phyloP scores from a whole-genome alignment of 2,888 invertebrate species.

The Parnassius glacialis region DNA sequence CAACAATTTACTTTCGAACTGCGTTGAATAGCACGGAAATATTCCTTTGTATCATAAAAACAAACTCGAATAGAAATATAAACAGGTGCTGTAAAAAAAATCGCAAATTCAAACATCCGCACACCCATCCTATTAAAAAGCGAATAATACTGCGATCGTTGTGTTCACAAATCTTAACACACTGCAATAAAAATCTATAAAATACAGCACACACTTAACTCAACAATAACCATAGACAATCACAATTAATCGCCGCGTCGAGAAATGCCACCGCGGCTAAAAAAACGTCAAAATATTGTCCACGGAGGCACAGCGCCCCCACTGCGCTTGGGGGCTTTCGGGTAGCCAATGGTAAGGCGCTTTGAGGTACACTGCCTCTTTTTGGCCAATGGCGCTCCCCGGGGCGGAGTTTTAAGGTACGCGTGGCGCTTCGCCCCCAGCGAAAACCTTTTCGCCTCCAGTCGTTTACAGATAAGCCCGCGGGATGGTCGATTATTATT shows the following conservation, averaged over 20 bases:
- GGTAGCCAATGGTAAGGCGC: constrained; percentile 68
- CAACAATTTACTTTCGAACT: constrained; percentile 8
- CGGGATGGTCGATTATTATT: constrained; percentile 80
- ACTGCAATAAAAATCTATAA: constrained; percentile 5
- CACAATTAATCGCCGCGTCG: constrained; percentile 76
- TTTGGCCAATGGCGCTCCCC: constrained; percentile 70
- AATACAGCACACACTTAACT: constrained; percentile 66
- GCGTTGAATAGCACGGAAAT: constrained; percentile 14
- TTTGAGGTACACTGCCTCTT: constrained; percentile 59
- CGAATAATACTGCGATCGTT: constrained; percentile 1
- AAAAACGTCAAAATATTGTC: constrained; percentile 78
- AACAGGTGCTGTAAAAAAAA: constrained; percentile 18
- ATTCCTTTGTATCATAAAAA: constrained; percentile 8
- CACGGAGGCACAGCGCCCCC: constrained; percentile 58
- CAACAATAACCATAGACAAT: constrained; percentile 77
- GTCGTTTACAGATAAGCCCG: constrained; percentile 80
- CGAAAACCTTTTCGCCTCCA: constrained; percentile 80
- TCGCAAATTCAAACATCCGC: constrained; percentile 1
- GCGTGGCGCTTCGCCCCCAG: constrained; percentile 77
- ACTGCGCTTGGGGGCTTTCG: constrained; percentile 47
- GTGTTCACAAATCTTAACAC: constrained; percentile 8
- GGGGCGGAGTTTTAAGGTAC: constrained; percentile 76
- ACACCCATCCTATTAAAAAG: constrained; percentile 18
- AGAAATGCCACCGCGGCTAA: constrained; percentile 72
- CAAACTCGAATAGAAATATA: constrained; percentile 9